Conservation (phyloP, 2,888 invertebrate genomes). For the Caenorhabditis sp. region DNA sequence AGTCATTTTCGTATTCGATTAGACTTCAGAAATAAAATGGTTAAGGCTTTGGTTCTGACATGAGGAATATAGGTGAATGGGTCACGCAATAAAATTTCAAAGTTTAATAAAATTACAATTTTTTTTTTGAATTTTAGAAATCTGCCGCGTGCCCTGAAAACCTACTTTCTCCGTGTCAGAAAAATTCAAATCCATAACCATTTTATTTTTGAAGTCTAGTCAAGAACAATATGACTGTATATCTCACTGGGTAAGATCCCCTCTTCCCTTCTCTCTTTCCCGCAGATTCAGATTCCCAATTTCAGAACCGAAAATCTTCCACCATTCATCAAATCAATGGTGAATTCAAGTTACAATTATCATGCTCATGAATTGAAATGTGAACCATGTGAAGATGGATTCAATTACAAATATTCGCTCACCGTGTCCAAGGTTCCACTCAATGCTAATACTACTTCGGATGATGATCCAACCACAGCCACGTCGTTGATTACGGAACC, state of each 20-base stretch:
- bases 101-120: too few relatives aligned
- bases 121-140: too few relatives aligned
- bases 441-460: not conserved
- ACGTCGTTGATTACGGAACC: too few relatives aligned
- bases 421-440: not conserved
- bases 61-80: too few relatives aligned
- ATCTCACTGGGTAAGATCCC: too few relatives aligned
- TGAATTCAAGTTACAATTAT: not conserved
- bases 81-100: too few relatives aligned
- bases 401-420: not conserved
- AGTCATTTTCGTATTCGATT: too few relatives aligned
- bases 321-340: not conserved
- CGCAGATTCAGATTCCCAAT: too few relatives aligned
- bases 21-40: not conserved
- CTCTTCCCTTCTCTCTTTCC: too few relatives aligned
- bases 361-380: constrained; percentile 1
- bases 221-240: too few relatives aligned
- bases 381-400: not conserved
- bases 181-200: not conserved
- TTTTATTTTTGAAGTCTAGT: not conserved
- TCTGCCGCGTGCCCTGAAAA: too few relatives aligned
- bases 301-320: constrained; percentile 5
- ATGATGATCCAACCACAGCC: not conserved
- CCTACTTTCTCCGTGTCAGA: too few relatives aligned
- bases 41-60: not conserved